A percentile compares a stretch with the other conserved stretches of the same genome.
These are phyloP conservation scores for Acanthosepion lycidas DNA, from an alignment of 2,888 invertebrate species.

Conservation along the genomic window DNA sequence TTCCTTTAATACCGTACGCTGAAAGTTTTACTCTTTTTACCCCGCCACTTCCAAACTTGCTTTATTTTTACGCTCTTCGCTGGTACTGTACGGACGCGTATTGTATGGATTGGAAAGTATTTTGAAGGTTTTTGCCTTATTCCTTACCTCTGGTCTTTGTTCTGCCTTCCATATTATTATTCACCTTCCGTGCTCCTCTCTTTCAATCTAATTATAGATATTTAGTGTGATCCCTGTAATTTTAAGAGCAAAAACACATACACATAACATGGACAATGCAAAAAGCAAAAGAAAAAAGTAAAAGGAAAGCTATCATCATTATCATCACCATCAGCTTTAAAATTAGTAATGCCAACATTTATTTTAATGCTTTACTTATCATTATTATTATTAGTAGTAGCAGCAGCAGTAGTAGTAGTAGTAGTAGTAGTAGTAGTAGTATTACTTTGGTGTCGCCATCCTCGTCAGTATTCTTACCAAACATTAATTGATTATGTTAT, in stretches of 20 bases:
- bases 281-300: neutral
- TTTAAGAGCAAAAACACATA: neutral
- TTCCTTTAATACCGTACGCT: neutral
- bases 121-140: neutral
- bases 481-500: too few species aligned
- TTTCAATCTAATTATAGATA: neutral
- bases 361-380: too few species aligned
- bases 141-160: neutral
- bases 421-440: too few species aligned
- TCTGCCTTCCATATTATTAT: neutral
- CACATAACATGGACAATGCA: neutral
- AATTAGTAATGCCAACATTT: too few species aligned
- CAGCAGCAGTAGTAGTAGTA: too few species aligned
- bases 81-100: neutral
- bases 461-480: too few species aligned
- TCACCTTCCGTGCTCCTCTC: neutral
- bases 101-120: neutral
- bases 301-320: neutral
- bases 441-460: neutral
- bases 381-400: too few species aligned
- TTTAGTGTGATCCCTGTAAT: neutral
- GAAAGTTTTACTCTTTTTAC: neutral
- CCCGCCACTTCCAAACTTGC: too few species aligned
- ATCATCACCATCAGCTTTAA: neutral
- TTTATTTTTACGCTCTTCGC: neutral